Evolutionary conservation across 2,113 vertebrate species (phyloP).

Genomic region (Capricornis sumatraensis): DNA sequence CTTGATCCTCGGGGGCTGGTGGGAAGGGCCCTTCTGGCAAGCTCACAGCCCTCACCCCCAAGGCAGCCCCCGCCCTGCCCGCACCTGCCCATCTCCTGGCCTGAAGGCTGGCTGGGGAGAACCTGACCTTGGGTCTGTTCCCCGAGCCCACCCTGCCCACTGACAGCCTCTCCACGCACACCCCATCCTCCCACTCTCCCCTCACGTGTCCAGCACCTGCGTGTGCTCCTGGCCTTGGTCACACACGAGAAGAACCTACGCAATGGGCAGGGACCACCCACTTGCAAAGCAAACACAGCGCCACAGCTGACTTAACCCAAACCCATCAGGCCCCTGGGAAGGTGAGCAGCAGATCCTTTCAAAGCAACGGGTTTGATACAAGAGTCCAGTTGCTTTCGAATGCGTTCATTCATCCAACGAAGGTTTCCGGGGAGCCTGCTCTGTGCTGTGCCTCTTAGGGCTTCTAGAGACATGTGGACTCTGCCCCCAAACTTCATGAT

Average conservation of each 20-base stretch:
- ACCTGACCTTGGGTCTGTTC: neutral
- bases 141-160: too few relatives aligned
- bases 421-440: neutral
- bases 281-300: fast-evolving
- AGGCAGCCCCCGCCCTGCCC: neutral
- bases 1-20: neutral
- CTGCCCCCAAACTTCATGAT: neutral
- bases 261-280: too few relatives aligned
- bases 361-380: neutral
- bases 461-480: fast-evolving
- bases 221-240: too few relatives aligned
- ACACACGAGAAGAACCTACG: too few relatives aligned
- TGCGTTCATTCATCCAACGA: neutral
- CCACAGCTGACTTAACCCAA: neutral
- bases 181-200: neutral
- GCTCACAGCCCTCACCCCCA: too few relatives aligned
- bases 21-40: neutral
- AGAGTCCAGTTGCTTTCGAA: too few relatives aligned
- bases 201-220: fast-evolving
- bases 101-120: fast-evolving
- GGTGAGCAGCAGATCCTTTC: neutral
- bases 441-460: too few relatives aligned
- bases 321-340: neutral
- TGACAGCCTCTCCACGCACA: fast-evolving
- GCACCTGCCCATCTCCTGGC: fast-evolving